Base-by-base conservation (phyloP, 2,888 invertebrate genomes). In the Oscheius sp. region DNA sequence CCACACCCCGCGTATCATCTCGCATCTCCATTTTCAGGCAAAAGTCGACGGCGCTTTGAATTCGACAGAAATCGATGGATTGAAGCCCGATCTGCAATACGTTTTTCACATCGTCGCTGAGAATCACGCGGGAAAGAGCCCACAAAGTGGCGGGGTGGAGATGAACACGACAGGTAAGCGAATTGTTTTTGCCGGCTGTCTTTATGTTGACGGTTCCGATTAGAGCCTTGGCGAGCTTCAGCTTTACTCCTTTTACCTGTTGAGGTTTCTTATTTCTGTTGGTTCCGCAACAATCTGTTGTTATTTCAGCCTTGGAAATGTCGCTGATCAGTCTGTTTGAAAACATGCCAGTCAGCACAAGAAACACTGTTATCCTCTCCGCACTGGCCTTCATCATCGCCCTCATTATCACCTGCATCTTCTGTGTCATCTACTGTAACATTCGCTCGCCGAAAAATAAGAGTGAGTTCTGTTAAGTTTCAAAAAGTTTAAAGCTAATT, bases 91-190 rank as follows among this genome's bases (percentile, higher is more conserved):
- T 63, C 76, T 76, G 32, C 73, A 79, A 10, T 87, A 87, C 72
- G 58, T 76, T 7, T 75, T 86, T 11, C 73, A 74, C 7, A 77
- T 84, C 11, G 70, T 79, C 13, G 86, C 87, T 3, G 84, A 83
- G 63, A 87, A 87, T 59, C 70, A 75, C 13, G 84, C 81, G 35
- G 85, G 86, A 70, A 76, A 79, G 59, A 84, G 84, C 73, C 68
- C 78, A 42, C 72, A 70, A 35, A 85, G 85, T 60, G 63, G 72
- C 33, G 72, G 76, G 21, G 74, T 73, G 55, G 72, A 80, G 51
- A 79, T 81, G 60, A 81, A 79, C 51, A 84, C 86, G 11, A 82
- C 84, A 59, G 79, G 86, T 86, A 63, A 70, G 33, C 21, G 50
- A 35, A n/a, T 65, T 58, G 1, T 47, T 63, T 63, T 42, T 37